These are phyloP conservation scores for Oxytorus armatus DNA, from an alignment of 2,888 invertebrate species.

Conservation along the genomic window DNA sequence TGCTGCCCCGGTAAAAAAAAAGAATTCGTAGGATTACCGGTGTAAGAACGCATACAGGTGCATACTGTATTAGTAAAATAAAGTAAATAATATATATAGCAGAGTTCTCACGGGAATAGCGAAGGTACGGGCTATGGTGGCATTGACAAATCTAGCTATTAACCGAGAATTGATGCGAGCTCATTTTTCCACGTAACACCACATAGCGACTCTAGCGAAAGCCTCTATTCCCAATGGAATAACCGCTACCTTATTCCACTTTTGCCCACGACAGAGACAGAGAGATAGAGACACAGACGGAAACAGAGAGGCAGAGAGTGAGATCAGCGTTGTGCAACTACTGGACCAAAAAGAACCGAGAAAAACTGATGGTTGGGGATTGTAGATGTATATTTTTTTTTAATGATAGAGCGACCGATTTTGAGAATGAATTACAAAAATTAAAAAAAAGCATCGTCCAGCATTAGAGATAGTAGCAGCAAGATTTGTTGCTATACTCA, in stretches of 20 bases:
- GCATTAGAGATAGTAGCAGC: too few species aligned
- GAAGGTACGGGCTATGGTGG: constrained; percentile 27
- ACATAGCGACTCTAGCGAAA: constrained; percentile 1
- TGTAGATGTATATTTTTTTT: not conserved
- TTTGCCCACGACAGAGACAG: not conserved
- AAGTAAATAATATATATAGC: constrained; percentile 8
- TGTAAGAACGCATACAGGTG: not conserved
- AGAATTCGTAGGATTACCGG: not conserved
- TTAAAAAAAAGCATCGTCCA: not conserved
- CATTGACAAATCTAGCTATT: constrained; percentile 43
- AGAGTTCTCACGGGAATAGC: constrained; percentile 27
- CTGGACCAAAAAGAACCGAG: not conserved
- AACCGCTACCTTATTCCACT: not conserved
- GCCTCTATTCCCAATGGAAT: constrained; percentile 32
- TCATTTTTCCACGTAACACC: constrained; percentile 27
- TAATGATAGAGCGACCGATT: not conserved
- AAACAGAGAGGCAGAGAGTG: not conserved
- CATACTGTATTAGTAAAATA: not conserved
- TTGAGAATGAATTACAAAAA: not conserved
- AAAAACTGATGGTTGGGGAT: not conserved
- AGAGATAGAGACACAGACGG: not conserved
- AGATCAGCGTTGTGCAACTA: not conserved
- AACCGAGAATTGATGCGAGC: constrained; percentile 46
- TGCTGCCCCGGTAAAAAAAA: not conserved
- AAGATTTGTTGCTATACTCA: not conserved